A percentile compares a stretch with the other conserved stretches of the same genome.
Conservation (phyloP, 2,888 invertebrate species). For the Hedychridium roseum region DNA sequence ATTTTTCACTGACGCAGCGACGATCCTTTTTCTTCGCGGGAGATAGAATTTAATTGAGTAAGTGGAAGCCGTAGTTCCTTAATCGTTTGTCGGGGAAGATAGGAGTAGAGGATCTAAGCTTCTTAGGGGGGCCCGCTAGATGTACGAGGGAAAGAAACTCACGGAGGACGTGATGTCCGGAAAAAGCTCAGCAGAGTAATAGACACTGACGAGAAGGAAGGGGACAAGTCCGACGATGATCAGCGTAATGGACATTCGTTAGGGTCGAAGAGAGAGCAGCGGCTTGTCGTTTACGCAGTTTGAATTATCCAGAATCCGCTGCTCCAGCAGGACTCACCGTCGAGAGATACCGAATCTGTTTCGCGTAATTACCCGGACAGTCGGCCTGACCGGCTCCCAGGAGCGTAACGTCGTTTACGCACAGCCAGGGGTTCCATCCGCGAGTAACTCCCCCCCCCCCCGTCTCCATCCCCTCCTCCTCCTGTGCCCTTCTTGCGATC, state of each 20-base stretch:
- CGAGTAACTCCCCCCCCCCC: conserved; percentile 1
- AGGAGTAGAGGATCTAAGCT: no score
- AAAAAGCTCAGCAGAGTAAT: no score
- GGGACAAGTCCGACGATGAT: conserved; percentile 7
- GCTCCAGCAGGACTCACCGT: conserved; percentile 30
- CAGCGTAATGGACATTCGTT: conserved; percentile 45
- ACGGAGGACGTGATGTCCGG: no score
- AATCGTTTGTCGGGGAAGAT: no score
- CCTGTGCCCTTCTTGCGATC: not conserved
- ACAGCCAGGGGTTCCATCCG: conserved; percentile 5
- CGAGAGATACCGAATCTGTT: conserved; percentile 49
- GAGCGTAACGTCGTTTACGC: conserved; percentile 25
- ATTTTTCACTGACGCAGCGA: no score
- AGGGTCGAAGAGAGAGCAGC: conserved; percentile 26
- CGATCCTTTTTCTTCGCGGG: no score
- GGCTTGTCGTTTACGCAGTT: not conserved
- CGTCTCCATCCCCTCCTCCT: not conserved
- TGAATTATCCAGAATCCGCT: conserved; percentile 25
- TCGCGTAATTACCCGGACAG: conserved; percentile 43
- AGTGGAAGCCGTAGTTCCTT: no score
- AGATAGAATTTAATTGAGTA: no score
- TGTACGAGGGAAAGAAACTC: no score
- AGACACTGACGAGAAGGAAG: not conserved
- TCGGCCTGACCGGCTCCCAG: conserved; percentile 17
- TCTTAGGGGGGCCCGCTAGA: no score